Percentiles rank a stretch among this genome's conserved stretches.
phyloP scores from a whole-genome alignment of 2,797 vertebrate species.

The Scolopax rusticola region DNA sequence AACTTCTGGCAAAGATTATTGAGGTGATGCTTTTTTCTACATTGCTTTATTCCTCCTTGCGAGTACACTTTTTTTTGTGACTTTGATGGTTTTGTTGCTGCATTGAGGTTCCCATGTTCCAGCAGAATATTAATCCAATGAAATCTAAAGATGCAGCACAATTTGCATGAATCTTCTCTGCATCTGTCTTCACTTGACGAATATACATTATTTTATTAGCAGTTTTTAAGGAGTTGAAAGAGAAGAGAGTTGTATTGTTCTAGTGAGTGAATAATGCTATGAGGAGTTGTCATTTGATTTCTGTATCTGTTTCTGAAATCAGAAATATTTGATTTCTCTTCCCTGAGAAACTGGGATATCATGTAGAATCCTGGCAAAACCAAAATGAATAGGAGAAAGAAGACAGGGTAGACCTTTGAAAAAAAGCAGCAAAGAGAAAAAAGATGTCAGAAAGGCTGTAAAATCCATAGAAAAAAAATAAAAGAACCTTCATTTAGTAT shows the following conservation, averaged over 20 bases:
- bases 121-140: neutral
- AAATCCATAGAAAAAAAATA: neutral
- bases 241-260: neutral
- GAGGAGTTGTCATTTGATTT: neutral
- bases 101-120: neutral
- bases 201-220: neutral
- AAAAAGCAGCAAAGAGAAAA: neutral
- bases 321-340: neutral
- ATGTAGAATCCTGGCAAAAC: neutral
- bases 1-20: neutral
- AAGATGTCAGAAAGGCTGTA: neutral
- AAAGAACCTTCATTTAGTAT: neutral
- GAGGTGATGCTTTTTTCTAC: neutral
- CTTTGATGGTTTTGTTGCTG: neutral
- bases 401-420: neutral
- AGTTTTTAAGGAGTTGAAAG: neutral
- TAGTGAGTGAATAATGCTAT: neutral
- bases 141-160: neutral
- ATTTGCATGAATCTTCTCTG: neutral
- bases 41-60: neutral
- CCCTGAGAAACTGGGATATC: fast-evolving
- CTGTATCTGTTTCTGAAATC: neutral
- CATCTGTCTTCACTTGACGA: neutral
- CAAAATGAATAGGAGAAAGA: neutral
- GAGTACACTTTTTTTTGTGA: neutral